These are phyloP conservation scores for Rhaphigaster nebulosa DNA, from an alignment of 2,888 invertebrate species.

Conservation along the genomic window DNA sequence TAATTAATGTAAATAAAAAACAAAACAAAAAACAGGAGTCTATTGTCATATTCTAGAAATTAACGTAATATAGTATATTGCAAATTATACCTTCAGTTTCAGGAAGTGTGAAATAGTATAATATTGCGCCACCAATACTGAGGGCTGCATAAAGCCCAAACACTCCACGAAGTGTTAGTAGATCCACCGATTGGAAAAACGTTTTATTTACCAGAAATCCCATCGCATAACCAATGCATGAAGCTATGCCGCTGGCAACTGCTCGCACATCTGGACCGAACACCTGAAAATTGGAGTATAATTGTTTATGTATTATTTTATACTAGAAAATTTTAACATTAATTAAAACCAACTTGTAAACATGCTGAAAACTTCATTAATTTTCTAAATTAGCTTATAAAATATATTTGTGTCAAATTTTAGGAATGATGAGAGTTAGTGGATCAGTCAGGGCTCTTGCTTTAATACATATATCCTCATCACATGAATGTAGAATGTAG, in stretches of 20 bases:
- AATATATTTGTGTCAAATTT: too few species aligned
- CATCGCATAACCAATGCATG: conserved; percentile 83
- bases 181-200: conserved; percentile 67
- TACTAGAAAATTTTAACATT: background rate
- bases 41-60: too few species aligned
- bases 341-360: background rate
- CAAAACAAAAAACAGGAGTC: too few species aligned
- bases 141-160: conserved; percentile 66
- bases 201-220: conserved; percentile 82
- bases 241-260: conserved; percentile 80
- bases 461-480: too few species aligned
- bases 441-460: too few species aligned
- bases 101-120: conserved; percentile 79
- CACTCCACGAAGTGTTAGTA: conserved; percentile 63
- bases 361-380: too few species aligned
- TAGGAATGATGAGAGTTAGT: too few species aligned
- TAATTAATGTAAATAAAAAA: too few species aligned
- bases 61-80: too few species aligned
- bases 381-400: too few species aligned
- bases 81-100: conserved; percentile 81
- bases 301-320: background rate
- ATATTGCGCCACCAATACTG: conserved; percentile 75
- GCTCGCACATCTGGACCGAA: conserved; percentile 79
- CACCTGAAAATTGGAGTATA: conserved; percentile 69
- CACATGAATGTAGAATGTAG: too few species aligned